Evolutionary conservation across 2,797 vertebrate species (phyloP).

Genomic region (Morelia viridis): DNA sequence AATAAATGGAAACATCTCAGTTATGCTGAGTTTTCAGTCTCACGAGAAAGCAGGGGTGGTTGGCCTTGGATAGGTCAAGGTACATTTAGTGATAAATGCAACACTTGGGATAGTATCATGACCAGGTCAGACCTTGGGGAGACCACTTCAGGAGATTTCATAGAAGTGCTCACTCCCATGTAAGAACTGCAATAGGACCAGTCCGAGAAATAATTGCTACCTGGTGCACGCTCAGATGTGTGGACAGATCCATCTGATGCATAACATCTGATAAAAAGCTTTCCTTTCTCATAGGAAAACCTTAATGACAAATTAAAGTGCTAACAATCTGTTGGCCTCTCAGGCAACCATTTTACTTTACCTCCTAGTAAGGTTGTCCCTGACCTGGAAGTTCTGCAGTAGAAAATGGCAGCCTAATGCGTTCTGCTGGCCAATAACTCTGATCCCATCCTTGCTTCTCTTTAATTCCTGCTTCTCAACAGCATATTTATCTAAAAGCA

Average conservation of each 20-base stretch:
- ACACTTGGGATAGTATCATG: not conserved
- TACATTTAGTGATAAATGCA: conserved; percentile 29
- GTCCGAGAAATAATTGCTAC: not conserved
- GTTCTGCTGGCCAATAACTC: not conserved
- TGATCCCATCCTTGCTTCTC: not conserved
- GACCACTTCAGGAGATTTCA: not conserved
- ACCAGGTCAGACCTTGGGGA: not conserved
- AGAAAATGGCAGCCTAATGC: not conserved
- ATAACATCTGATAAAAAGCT: not conserved
- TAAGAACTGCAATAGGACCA: not conserved
- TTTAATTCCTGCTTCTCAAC: not conserved
- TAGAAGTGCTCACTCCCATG: not conserved
- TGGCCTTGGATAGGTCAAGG: not conserved
- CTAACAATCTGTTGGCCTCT: not conserved
- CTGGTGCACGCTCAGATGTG: not conserved
- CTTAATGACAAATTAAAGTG: not conserved
- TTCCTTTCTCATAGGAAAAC: not conserved
- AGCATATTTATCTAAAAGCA: not conserved
- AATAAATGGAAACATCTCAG: conserved; percentile 16
- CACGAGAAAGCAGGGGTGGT: not conserved
- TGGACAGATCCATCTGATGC: not conserved
- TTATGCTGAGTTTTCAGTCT: conserved; percentile 28
- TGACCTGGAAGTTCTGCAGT: not conserved
- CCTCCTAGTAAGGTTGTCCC: not conserved
- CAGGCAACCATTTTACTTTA: not conserved